Evolutionary conservation across 2,888 invertebrate genomes (phyloP), one percentile per base, ranked within the genome.

Genomic region (Aspidiotus destructor): DNA sequence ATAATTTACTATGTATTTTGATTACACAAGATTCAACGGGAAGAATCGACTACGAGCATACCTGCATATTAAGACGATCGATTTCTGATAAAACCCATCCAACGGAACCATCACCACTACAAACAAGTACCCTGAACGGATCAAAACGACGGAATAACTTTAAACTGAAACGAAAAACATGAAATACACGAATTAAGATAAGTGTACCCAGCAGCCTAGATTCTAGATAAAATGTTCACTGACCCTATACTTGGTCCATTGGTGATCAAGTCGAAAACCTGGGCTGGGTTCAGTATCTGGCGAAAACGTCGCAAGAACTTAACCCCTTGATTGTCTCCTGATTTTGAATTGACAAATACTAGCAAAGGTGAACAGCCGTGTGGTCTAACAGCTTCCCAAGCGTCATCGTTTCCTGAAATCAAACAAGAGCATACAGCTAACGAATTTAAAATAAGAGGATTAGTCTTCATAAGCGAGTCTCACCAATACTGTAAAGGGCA

Each of bases 61-160:
- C 94, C 79, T 94, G 92, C 87, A 97, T 90, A 76, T 91, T 90
- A 73, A 97, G 83, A 75, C 90, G 88, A 80, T 97, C 97, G 73
- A 97, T 91, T 79, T 97, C 95, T 72, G 92, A 90, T 72, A 98
- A 84, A 71, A 98, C 97, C 97, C 97, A 98, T 67, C 97, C 95
- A 9, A 97, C 94, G 48, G 94, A 95, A 17, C 97, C 97, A 78
- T 98, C 97, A 0, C 97, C 97, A 60, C 96, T 96, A 82, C 97
- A 97, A 70, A 97, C 93, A 72, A 97, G 82, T 75, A 97, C 93
- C 74, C 97, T 86, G 78, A 97, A 91, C 73, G 95, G 94, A 76
- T 96, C 93, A 78, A 97, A 95, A 80, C 92, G 91, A 74, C 93
- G 84, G 81, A 97, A 97, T 74, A 97, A 82, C 71, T 92, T 83